Evolutionary conservation across 1,140 invertebrate species (phyloP).

Genomic region (Oreohelix idahoensis): DNA sequence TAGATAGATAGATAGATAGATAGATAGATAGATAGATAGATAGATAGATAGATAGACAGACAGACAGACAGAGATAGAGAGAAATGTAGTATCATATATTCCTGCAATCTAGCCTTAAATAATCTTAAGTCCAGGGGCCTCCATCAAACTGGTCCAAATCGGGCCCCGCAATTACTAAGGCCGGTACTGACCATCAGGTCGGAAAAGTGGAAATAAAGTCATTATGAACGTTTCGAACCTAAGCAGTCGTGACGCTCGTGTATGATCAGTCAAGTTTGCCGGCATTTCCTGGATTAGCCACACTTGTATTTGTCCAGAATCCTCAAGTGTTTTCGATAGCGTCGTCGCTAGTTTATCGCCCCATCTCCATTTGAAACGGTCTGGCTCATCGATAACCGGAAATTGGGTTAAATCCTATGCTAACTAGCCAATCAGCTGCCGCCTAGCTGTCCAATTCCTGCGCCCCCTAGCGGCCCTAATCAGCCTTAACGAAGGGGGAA

Average conservation of each 20-base stretch:
- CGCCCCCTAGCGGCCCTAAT: conserved; percentile 23
- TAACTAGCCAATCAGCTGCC: conserved; percentile 20
- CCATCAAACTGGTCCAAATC: too few relatives aligned
- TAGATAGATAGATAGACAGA: too few relatives aligned
- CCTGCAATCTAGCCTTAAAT: too few relatives aligned
- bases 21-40: too few relatives aligned
- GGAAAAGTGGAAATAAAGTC: too few relatives aligned
- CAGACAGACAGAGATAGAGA: too few relatives aligned
- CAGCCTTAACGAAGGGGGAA: conserved; percentile 25
- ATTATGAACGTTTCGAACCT: too few relatives aligned
- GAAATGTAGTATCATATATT: too few relatives aligned
- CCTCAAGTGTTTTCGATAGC: conserved; percentile 7
- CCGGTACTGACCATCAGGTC: too few relatives aligned
- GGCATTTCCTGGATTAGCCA: neutral
- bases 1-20: too few relatives aligned
- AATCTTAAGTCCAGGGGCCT: too few relatives aligned
- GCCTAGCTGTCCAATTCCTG: conserved; percentile 7
- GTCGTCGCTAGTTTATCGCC: neutral
- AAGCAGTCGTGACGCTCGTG: neutral
- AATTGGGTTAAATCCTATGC: conserved; percentile 27
- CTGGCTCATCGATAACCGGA: conserved; percentile 27
- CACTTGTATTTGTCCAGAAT: neutral
- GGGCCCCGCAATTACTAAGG: too few relatives aligned
- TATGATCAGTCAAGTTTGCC: neutral
- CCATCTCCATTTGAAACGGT: conserved; percentile 16